Percentiles rank a stretch among this genome's conserved stretches.
These are phyloP conservation scores for Hippoglossus stenolepis DNA, from an alignment of 2,113 vertebrate species.

Conservation along the genomic window DNA sequence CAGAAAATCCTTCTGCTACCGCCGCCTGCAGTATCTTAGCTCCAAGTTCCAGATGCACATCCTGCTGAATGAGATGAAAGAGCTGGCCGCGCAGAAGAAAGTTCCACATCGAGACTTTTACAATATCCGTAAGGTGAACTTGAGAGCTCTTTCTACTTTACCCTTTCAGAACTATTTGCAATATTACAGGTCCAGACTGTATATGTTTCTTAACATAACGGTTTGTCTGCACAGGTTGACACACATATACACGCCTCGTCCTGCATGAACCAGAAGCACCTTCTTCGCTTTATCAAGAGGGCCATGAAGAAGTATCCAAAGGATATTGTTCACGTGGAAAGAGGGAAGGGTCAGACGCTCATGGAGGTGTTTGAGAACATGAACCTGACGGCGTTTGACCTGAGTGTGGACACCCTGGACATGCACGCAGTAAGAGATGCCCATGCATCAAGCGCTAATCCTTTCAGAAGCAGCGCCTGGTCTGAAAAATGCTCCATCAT, in stretches of 20 bases:
- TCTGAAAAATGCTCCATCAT: neutral
- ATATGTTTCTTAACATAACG: neutral
- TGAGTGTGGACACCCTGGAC: slow-evolving; percentile 96
- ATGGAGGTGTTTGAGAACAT: slow-evolving; percentile 96
- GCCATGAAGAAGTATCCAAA: slow-evolving; percentile 94
- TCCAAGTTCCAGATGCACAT: slow-evolving; percentile 99
- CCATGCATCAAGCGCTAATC: neutral
- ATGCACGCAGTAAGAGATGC: slow-evolving; percentile 90
- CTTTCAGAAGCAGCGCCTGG: neutral
- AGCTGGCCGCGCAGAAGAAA: slow-evolving; percentile 96
- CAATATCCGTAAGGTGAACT: slow-evolving; percentile 95
- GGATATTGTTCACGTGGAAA: slow-evolving; percentile 93
- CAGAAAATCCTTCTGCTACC: slow-evolving; percentile 99
- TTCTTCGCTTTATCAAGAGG: slow-evolving; percentile 96
- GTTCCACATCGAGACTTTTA: slow-evolving; percentile 98
- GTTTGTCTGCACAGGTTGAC: slow-evolving; percentile 87
- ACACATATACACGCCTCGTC: slow-evolving; percentile 98
- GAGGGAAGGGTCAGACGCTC: slow-evolving; percentile 92
- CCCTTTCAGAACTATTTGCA: neutral
- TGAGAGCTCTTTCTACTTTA: slow-evolving; percentile 14
- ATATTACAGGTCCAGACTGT: neutral
- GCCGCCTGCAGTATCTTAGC: slow-evolving; percentile 96
- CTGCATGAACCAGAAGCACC: slow-evolving; percentile 99
- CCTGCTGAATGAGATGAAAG: slow-evolving; percentile 98
- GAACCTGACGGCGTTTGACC: slow-evolving; percentile 96